Evolutionary conservation across 2,888 invertebrate species (phyloP).

Genomic region (Crossocerus cetratus): DNA sequence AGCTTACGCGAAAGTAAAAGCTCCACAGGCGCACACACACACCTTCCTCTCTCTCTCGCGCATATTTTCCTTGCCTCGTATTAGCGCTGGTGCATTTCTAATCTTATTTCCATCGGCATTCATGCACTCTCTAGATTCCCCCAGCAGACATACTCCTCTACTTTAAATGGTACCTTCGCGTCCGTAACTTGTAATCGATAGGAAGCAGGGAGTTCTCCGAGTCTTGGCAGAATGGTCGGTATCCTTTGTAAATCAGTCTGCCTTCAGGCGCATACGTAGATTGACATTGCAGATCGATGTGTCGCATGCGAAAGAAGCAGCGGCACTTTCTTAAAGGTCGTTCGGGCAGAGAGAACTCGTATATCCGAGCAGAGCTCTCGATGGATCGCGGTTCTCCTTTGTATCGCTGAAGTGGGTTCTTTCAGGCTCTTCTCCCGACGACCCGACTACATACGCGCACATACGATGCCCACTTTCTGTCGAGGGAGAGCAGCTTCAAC

Average conservation of each 20-base stretch:
- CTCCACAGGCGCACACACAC: conserved; percentile 7
- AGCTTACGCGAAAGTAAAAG: conserved; percentile 62
- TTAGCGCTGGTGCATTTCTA: conserved; percentile 14
- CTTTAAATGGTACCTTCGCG: too few species aligned
- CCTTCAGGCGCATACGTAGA: conserved; percentile 25
- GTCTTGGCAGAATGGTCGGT: too few species aligned
- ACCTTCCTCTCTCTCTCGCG: too few species aligned
- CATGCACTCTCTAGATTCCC: too few species aligned
- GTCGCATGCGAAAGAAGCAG: conserved; percentile 13
- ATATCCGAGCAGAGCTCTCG: conserved; percentile 23
- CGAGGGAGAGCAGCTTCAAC: background rate
- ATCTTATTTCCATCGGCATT: background rate
- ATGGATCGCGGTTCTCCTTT: conserved; percentile 54
- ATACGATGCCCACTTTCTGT: conserved; percentile 26
- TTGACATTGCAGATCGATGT: conserved; percentile 18
- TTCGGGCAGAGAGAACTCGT: conserved; percentile 22
- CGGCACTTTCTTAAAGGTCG: conserved; percentile 30
- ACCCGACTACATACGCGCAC: too few species aligned
- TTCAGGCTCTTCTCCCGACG: conserved; percentile 31
- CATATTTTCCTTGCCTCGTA: too few species aligned
- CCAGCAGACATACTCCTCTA: too few species aligned
- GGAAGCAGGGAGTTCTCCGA: too few species aligned
- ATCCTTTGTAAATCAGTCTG: background rate
- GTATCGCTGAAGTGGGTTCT: conserved; percentile 46
- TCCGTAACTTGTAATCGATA: too few species aligned